Evolutionary conservation across 2,113 vertebrate genomes (phyloP).

Genomic region (Rhinogobius similis): DNA sequence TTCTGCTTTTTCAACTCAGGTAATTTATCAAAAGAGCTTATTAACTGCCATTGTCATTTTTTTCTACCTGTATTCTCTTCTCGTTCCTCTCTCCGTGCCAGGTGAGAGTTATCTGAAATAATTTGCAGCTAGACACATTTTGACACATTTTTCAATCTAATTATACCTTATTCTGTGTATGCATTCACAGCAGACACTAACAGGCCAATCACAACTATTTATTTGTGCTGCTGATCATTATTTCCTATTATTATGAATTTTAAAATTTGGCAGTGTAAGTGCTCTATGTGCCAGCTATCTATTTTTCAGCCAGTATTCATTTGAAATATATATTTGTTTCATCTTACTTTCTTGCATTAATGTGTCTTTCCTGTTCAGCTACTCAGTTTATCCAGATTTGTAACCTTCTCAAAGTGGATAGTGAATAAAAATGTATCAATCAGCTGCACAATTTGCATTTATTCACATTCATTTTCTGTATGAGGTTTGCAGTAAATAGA

Average conservation of each 20-base stretch:
- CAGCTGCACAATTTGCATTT: too few species aligned
- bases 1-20: slow-evolving; percentile 43
- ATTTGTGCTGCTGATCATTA: slow-evolving; percentile 8
- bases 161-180: slow-evolving; percentile 19
- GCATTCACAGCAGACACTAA: neutral
- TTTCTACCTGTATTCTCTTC: slow-evolving; percentile 17
- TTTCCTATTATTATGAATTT: neutral
- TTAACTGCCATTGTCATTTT: slow-evolving; percentile 45
- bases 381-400: neutral
- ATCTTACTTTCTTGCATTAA: neutral
- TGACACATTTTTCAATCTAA: slow-evolving; percentile 44
- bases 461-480: too few species aligned
- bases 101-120: slow-evolving; percentile 30
- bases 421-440: neutral
- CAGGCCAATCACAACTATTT: neutral
- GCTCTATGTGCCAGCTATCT: neutral
- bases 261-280: neutral
- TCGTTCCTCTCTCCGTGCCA: slow-evolving; percentile 15
- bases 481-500: too few species aligned
- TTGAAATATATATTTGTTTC: neutral
- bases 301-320: neutral
- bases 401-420: neutral
- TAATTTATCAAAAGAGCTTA: slow-evolving; percentile 54
- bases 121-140: slow-evolving; percentile 33
- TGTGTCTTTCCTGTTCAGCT: neutral